Percentiles rank a stretch among this genome's conserved stretches.
phyloP scores from a whole-genome alignment of 1,140 invertebrate genomes.

The Cyclargus thomasi region DNA sequence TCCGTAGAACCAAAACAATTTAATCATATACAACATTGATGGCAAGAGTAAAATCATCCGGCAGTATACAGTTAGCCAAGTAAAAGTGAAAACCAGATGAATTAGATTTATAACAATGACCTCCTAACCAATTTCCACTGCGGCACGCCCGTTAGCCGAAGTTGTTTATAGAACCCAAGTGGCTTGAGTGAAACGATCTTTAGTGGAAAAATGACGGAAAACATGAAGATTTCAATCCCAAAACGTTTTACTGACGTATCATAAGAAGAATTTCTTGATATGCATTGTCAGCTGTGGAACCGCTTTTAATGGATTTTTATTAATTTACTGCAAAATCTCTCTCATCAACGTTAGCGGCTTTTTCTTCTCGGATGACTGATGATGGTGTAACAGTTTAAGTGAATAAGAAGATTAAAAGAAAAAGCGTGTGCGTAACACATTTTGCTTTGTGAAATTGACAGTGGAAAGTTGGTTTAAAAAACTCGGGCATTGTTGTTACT shows the following conservation, averaged over 20 bases:
- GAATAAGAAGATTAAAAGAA: not conserved
- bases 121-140: not conserved
- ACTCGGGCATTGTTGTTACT: not conserved
- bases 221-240: not conserved
- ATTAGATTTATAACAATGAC: not conserved
- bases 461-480: not conserved
- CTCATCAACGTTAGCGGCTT: not conserved
- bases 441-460: not conserved
- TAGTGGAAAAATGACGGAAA: not conserved
- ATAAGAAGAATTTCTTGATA: not conserved
- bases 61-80: not conserved
- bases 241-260: not conserved
- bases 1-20: too few species aligned
- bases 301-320: not conserved
- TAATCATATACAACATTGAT: not conserved
- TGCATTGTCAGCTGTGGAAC: not conserved
- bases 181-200: not conserved
- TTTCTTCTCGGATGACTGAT: conserved; percentile 2
- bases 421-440: conserved; percentile 2
- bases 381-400: not conserved
- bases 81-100: not conserved
- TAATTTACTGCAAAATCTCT: not conserved
- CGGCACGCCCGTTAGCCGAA: not conserved
- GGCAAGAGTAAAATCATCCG: not conserved
- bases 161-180: not conserved